Evolutionary conservation across 2,888 invertebrate genomes (phyloP), one percentile per base, ranked within the genome.

Genomic region (Diaphora mendica): DNA sequence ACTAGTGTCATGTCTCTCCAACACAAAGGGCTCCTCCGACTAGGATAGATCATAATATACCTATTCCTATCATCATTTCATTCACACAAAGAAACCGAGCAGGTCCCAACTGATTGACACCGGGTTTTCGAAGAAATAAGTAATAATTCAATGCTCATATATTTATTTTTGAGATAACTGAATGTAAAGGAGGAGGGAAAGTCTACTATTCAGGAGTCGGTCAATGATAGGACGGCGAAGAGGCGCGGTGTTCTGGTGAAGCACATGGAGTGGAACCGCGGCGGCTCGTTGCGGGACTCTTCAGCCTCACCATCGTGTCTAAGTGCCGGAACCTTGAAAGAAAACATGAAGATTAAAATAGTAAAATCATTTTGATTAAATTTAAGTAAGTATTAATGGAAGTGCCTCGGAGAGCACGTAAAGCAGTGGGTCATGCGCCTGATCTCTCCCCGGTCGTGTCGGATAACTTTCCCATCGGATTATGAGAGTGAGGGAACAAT

Each of bases 271-370:
- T 97, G 3, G 97, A 97, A 51, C 97, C 97, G 76, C 97, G 97
- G 23, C 96, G 96, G 73, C 96, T 95, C 73, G 96, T 96, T 77
- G 96, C 97, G 20, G 97, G 97, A 68, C 97, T 96, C 88, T 98
- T 97, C 84, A 98, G 94, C 0, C 98, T 97, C 51, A 98, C 98
- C 96, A 97, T 98, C 30, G 98, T 98, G 90, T 98, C 98, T 91
- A 98, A 95, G 91, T 98, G 98, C 33, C 98, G 97, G 92, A 98
- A 98, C 88, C 98, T 98, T 88, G 17, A 79, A 76, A 7, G 59
- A 65, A 66, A 48, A 59, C n/a, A 26, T n/a, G 1, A 68, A 59
- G 0, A 42, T n/a, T 55, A 11, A 23, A 8, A n/a, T n/a, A 7
- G 55, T 55, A 13, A 3, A 33, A 23, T 67, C 17, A 17, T 9